Conservation (phyloP, 92 coral and sea anemone species). For the Porites lobata region DNA sequence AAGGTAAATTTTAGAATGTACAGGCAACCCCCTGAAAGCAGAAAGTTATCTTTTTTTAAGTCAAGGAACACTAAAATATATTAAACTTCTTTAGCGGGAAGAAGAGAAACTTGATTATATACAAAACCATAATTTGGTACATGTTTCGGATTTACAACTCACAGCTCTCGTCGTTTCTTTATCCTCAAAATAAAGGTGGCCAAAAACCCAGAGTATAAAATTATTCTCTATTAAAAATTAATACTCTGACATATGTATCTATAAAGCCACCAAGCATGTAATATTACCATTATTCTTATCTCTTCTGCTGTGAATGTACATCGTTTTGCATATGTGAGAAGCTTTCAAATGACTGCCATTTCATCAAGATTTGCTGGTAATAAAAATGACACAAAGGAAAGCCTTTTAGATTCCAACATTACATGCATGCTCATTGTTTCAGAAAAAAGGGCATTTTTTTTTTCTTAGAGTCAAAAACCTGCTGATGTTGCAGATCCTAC, state of each 20-base stretch:
- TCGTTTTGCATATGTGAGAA: background rate
- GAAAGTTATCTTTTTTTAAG: background rate
- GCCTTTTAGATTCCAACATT: no score
- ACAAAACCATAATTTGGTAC: background rate
- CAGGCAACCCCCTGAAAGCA: no score
- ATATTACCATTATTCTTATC: background rate
- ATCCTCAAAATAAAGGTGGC: background rate
- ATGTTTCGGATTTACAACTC: background rate
- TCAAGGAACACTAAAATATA: background rate
- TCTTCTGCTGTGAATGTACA: background rate
- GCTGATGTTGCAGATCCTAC: no score
- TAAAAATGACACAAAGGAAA: background rate
- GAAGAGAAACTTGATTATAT: background rate
- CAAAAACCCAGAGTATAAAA: background rate
- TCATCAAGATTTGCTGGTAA: background rate
- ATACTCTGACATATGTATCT: background rate
- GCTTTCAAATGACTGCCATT: background rate
- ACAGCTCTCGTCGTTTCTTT: background rate
- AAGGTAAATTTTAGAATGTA: no score
- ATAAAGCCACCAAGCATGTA: slow-evolving; percentile 1
- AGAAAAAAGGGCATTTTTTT: no score
- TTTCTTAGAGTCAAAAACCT: no score
- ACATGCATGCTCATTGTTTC: no score
- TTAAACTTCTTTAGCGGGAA: background rate
- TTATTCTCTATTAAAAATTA: background rate